These are phyloP conservation scores for Digitonthophagus gazella DNA, from an alignment of 2,888 invertebrate species.

Conservation along the genomic window DNA sequence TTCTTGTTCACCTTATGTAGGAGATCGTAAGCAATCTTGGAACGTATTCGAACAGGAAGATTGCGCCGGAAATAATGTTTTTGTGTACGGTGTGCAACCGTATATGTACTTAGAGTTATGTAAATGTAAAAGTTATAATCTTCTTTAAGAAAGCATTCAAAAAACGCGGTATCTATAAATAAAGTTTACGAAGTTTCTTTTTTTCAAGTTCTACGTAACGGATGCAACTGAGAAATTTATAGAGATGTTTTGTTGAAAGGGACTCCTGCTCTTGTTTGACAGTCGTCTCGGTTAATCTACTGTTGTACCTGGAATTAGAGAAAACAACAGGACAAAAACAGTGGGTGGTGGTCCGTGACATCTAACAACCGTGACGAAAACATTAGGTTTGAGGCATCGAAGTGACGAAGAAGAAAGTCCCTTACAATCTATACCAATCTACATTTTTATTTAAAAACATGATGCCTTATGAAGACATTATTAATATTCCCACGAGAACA, in stretches of 20 bases:
- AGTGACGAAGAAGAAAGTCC: background rate
- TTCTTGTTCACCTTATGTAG: too few species aligned
- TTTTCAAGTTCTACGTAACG: background rate
- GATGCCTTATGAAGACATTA: background rate
- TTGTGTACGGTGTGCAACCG: too few species aligned
- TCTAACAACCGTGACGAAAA: constrained; percentile 4
- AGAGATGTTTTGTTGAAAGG: background rate
- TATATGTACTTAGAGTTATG: too few species aligned
- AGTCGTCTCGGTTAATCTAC: background rate
- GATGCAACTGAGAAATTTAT: background rate
- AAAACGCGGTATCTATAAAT: too few species aligned
- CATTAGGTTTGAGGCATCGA: background rate
- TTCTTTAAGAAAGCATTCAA: too few species aligned
- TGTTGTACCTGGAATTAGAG: constrained; percentile 13
- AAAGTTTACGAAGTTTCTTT: background rate
- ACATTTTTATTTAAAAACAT: background rate
- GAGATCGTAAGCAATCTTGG: background rate
- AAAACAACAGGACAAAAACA: constrained; percentile 14
- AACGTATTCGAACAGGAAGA: background rate
- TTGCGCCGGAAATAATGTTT: too few species aligned
- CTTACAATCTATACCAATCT: background rate
- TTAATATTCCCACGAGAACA: background rate
- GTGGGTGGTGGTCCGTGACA: constrained; percentile 4
- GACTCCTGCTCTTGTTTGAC: background rate
- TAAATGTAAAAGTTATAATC: too few species aligned